Percentiles rank a stretch among this genome's conserved stretches.
Conservation (phyloP, 2,113 vertebrate genomes). For the Thomomys bottae region DNA sequence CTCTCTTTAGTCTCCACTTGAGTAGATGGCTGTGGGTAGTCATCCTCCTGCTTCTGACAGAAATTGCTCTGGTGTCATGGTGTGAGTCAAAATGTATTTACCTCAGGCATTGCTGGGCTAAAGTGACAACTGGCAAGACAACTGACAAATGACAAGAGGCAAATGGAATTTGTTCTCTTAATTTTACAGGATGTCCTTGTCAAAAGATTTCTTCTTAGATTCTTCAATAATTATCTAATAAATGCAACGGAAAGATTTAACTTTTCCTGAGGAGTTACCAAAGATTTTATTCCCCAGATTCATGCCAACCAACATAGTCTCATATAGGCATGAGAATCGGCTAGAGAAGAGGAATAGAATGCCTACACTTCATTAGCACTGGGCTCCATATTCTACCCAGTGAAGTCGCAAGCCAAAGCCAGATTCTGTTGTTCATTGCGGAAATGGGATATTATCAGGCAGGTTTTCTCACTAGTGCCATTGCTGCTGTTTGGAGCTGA, state of each 20-base stretch:
- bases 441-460: too few species aligned
- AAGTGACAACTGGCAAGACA: conserved; percentile 16
- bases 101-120: neutral
- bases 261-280: neutral
- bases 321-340: neutral
- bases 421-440: fast-evolving
- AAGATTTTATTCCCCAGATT: neutral
- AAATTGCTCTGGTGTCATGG: neutral
- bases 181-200: conserved; percentile 28
- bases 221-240: conserved; percentile 12
- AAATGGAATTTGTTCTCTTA: conserved; percentile 58
- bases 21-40: conserved; percentile 20
- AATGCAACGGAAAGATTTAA: neutral
- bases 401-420: neutral
- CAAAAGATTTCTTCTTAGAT: conserved; percentile 18
- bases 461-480: neutral
- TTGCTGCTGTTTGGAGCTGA: neutral
- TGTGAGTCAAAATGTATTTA: neutral
- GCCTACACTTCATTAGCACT: neutral
- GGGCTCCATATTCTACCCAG: fast-evolving
- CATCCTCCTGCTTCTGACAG: conserved; percentile 7
- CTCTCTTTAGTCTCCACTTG: neutral
- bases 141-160: conserved; percentile 28
- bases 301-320: neutral
- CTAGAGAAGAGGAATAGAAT: neutral